Percentiles rank a stretch among this genome's conserved stretches.
phyloP scores from a whole-genome alignment of 2,888 invertebrate species.

The Beris morrisii region DNA sequence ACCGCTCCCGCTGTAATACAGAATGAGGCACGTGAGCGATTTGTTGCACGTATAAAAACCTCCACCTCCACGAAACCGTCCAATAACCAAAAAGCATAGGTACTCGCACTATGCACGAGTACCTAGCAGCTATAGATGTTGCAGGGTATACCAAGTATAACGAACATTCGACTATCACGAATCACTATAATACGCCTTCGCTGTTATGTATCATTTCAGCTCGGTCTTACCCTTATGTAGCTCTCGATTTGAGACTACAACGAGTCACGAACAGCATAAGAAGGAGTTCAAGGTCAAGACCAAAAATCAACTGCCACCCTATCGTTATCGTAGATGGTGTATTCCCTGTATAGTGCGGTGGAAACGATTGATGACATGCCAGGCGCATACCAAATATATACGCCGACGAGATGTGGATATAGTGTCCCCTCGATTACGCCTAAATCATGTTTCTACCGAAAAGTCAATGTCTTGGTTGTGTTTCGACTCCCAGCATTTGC shows the following conservation, averaged over 20 bases:
- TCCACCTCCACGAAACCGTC: too few relatives aligned
- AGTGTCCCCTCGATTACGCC: constrained; percentile 4
- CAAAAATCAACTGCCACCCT: constrained; percentile 25
- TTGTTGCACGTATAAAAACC: constrained; percentile 31
- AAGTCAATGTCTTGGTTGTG: constrained; percentile 2
- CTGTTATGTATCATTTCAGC: background rate
- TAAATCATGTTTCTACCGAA: background rate
- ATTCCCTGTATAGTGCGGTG: constrained; percentile 10
- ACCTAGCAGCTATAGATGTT: background rate
- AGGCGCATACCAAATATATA: constrained; percentile 34
- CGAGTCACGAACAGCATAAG: constrained; percentile 31
- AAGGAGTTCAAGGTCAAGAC: constrained; percentile 36
- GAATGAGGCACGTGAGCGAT: constrained; percentile 30
- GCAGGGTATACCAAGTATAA: constrained; percentile 4
- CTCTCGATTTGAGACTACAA: background rate
- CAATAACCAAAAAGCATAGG: too few relatives aligned
- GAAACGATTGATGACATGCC: constrained; percentile 33
- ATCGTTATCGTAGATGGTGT: background rate
- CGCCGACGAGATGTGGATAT: constrained; percentile 1
- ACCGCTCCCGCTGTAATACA: too few relatives aligned
- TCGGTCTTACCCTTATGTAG: background rate
- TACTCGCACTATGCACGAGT: too few relatives aligned
- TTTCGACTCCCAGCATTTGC: background rate
- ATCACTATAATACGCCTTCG: background rate
- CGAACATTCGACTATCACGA: background rate